These are phyloP conservation scores for Neostethus bicornis DNA, from an alignment of 2,797 vertebrate species.

Conservation along the genomic window DNA sequence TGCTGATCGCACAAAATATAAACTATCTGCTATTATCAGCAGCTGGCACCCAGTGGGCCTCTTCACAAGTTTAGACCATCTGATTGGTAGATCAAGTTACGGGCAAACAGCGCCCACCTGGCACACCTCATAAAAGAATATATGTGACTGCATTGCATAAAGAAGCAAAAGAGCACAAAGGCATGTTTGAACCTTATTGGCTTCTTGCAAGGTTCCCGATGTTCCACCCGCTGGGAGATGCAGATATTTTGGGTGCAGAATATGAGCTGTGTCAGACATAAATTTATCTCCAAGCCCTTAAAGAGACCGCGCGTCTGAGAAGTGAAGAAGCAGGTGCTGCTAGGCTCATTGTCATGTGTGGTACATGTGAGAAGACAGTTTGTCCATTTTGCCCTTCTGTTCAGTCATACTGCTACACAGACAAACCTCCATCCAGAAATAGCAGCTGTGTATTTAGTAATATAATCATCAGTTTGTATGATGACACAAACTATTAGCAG, in stretches of 20 bases:
- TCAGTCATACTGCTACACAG: neutral
- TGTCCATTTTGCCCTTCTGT: neutral
- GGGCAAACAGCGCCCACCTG: conserved; percentile 14
- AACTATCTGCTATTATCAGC: too few species aligned
- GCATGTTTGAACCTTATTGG: conserved; percentile 24
- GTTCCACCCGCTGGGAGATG: conserved; percentile 4
- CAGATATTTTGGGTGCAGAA: conserved; percentile 38
- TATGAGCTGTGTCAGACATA: conserved; percentile 20
- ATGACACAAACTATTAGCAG: conserved; percentile 5
- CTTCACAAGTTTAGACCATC: neutral
- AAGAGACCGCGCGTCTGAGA: neutral
- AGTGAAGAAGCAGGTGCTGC: conserved; percentile 11
- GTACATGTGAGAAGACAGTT: neutral
- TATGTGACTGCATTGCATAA: conserved; percentile 5
- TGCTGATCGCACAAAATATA: too few species aligned
- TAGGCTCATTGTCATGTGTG: neutral
- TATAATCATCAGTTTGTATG: neutral
- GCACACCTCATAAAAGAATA: conserved; percentile 16
- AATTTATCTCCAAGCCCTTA: conserved; percentile 13
- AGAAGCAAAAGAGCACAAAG: conserved; percentile 10
- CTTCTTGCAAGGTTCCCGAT: neutral
- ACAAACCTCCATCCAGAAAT: neutral
- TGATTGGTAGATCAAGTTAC: conserved; percentile 18
- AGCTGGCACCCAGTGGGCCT: too few species aligned
- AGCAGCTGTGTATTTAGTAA: neutral